These are phyloP conservation scores for Panagrolaimus sp. DNA, from an alignment of 1,140 invertebrate species.

Conservation along the genomic window DNA sequence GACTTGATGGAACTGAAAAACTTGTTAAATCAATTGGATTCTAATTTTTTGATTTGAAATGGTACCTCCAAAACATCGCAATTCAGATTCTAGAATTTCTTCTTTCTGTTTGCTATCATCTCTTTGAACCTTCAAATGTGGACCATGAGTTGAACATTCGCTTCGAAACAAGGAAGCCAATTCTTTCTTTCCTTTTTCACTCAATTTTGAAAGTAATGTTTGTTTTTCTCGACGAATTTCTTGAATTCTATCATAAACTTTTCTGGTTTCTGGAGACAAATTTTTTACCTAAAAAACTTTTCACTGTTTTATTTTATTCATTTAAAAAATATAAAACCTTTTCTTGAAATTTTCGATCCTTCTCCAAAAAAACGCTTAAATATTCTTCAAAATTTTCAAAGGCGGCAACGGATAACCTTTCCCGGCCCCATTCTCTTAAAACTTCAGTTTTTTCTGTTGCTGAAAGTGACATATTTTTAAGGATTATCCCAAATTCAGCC, in stretches of 20 bases:
- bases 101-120: too few relatives aligned
- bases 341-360: neutral
- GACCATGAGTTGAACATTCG: constrained; percentile 5
- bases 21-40: too few relatives aligned
- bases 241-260: constrained; percentile 6
- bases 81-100: too few relatives aligned
- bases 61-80: too few relatives aligned
- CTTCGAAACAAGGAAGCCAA: constrained; percentile 5
- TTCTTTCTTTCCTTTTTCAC: neutral
- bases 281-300: neutral
- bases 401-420: neutral
- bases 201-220: neutral
- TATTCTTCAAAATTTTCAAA: constrained; percentile 14
- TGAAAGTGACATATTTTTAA: constrained; percentile 11
- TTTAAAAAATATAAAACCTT: neutral
- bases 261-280: neutral
- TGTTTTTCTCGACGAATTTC: constrained; percentile 6
- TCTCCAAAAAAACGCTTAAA: neutral
- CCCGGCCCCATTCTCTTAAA: constrained; percentile 4
- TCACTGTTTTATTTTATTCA: too few relatives aligned
- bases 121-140: too few relatives aligned
- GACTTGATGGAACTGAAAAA: too few relatives aligned
- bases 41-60: too few relatives aligned
- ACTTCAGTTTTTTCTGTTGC: neutral
- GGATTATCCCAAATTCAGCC: neutral